phyloP scores from a whole-genome alignment of 2,113 vertebrate species.

The Coptodon rendalli region DNA sequence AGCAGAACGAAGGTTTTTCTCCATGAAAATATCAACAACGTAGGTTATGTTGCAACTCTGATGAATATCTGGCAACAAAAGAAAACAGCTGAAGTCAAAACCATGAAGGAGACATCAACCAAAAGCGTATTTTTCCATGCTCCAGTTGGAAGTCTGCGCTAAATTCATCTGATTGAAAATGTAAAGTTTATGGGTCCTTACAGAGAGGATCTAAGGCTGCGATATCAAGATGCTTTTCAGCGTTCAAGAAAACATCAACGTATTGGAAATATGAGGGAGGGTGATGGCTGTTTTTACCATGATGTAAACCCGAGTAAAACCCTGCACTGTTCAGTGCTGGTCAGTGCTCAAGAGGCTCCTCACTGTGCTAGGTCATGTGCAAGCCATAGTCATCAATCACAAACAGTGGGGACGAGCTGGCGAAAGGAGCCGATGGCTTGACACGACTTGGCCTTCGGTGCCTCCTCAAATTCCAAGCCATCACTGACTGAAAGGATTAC shows the following conservation, averaged over 20 bases:
- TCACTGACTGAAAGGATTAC: constrained; percentile 61
- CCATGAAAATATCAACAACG: constrained; percentile 17
- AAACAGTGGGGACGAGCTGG: constrained; percentile 48
- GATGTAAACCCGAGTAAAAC: constrained; percentile 26
- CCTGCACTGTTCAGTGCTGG: constrained; percentile 26
- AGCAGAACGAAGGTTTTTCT: constrained; percentile 12
- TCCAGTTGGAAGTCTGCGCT: neutral
- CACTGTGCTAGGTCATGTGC: constrained; percentile 31
- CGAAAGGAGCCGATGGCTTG: constrained; percentile 58
- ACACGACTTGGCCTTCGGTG: constrained; percentile 62
- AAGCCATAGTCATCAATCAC: constrained; percentile 71
- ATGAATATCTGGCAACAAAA: constrained; percentile 14
- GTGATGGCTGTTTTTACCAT: constrained; percentile 1
- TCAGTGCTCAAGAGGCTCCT: constrained; percentile 22
- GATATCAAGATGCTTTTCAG: neutral
- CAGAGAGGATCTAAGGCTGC: neutral
- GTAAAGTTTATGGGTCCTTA: neutral
- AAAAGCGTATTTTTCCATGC: neutral
- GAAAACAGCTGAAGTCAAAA: constrained; percentile 11
- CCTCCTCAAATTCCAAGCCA: constrained; percentile 50
- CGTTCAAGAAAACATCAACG: constrained; percentile 2
- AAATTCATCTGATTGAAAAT: constrained; percentile 1
- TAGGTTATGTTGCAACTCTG: constrained; percentile 3
- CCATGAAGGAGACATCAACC: neutral
- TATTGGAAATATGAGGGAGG: neutral